Conservation (phyloP, 2,113 vertebrate species). For the Rafetus swinhoei region DNA sequence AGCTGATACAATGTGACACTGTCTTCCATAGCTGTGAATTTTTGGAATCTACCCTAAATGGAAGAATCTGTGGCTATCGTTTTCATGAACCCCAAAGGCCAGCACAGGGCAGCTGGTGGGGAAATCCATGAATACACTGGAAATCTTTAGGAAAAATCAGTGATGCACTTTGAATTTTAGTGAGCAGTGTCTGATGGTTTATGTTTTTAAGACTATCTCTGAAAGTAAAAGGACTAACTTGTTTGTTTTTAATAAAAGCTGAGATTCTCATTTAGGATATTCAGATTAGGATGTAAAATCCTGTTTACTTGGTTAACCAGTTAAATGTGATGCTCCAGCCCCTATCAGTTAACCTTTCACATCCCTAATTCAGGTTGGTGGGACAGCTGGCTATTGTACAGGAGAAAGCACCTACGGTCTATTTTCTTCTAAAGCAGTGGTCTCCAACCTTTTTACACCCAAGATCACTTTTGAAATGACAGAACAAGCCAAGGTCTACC, state of each 20-base stretch:
- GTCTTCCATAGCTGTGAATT: neutral
- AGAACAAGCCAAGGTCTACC: too few species aligned
- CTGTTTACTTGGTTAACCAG: too few species aligned
- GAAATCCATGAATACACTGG: neutral
- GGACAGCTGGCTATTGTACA: neutral
- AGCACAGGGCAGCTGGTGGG: neutral
- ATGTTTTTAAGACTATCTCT: neutral
- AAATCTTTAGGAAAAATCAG: neutral
- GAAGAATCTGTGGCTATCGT: accelerated
- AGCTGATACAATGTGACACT: neutral
- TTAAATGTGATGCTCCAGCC: too few species aligned
- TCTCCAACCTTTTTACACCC: too few species aligned
- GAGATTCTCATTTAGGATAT: neutral
- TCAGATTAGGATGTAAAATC: neutral
- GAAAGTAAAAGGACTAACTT: neutral
- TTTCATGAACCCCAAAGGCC: neutral
- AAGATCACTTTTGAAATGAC: too few species aligned
- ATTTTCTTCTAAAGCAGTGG: neutral
- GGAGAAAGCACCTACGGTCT: neutral
- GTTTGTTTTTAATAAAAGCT: neutral
- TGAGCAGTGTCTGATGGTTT: neutral
- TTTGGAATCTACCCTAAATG: neutral
- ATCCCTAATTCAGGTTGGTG: neutral
- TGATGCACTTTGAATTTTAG: neutral
- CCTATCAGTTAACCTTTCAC: neutral